Evolutionary conservation across 2,113 vertebrate species (phyloP).

Genomic region (Laticauda laticaudata): DNA sequence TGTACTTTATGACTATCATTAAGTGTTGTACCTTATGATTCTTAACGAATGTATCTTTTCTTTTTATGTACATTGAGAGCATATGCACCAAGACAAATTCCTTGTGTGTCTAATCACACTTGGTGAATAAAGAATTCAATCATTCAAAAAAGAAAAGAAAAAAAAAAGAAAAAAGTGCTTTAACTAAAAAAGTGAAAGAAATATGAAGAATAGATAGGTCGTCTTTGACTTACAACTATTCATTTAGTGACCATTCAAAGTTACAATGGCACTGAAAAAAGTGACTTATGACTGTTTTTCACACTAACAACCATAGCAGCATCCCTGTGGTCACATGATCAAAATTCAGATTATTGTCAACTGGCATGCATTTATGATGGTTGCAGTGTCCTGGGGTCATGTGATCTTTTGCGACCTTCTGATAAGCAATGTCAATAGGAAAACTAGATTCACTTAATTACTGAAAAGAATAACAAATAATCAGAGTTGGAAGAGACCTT

Average conservation of each 20-base stretch:
- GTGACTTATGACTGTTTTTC: neutral
- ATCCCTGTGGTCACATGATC: neutral
- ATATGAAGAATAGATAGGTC: neutral
- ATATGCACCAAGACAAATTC: no score
- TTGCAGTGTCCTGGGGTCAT: neutral
- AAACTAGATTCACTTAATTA: neutral
- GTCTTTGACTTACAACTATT: neutral
- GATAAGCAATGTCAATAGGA: neutral
- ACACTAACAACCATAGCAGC: neutral
- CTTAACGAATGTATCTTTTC: no score
- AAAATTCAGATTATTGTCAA: neutral
- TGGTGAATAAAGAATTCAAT: no score
- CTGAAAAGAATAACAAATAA: no score
- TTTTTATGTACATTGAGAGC: no score
- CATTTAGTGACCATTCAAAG: neutral
- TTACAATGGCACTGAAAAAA: neutral
- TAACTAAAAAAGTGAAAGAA: neutral
- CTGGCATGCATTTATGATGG: neutral
- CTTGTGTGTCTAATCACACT: no score
- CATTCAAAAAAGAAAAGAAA: no score
- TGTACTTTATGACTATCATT: no score
- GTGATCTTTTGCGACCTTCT: neutral
- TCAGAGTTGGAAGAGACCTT: no score
- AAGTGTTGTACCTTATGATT: no score
- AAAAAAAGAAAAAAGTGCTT: neutral